Conservation (phyloP, 2,888 invertebrate genomes). For the Galerucella calmariensis region DNA sequence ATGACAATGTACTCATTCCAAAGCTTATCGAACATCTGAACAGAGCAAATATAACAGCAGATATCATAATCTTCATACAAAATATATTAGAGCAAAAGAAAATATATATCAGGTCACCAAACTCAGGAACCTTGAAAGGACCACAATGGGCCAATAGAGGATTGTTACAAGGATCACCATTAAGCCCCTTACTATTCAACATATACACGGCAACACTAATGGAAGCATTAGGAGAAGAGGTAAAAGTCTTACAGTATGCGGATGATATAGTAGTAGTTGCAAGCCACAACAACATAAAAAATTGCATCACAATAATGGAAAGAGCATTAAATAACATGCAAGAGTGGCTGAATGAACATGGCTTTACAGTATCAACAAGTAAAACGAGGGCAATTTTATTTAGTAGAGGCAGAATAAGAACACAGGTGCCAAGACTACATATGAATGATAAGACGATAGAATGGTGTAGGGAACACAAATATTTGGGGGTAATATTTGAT, state of each 20-base stretch:
- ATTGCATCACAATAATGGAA: too few species aligned
- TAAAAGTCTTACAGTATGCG: background rate
- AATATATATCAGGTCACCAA: background rate
- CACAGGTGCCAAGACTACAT: background rate
- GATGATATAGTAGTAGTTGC: too few species aligned
- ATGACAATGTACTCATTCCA: background rate
- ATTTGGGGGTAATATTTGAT: too few species aligned
- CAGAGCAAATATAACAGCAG: background rate
- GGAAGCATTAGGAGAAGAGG: background rate
- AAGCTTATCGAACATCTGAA: background rate
- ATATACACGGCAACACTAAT: constrained; percentile 1
- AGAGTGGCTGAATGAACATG: too few species aligned
- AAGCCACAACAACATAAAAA: too few species aligned
- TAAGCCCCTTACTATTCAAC: background rate
- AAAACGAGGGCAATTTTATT: background rate
- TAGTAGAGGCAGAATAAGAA: too few species aligned
- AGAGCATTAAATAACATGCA: too few species aligned
- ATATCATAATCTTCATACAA: background rate
- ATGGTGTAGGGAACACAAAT: too few species aligned
- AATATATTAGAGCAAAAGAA: background rate
- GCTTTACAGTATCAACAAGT: background rate
- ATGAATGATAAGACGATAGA: too few species aligned
- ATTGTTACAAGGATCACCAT: background rate
- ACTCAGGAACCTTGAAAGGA: background rate
- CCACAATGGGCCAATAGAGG: background rate